Evolutionary conservation across 2,113 vertebrate genomes (phyloP).

Genomic region (Corvus cornix): DNA sequence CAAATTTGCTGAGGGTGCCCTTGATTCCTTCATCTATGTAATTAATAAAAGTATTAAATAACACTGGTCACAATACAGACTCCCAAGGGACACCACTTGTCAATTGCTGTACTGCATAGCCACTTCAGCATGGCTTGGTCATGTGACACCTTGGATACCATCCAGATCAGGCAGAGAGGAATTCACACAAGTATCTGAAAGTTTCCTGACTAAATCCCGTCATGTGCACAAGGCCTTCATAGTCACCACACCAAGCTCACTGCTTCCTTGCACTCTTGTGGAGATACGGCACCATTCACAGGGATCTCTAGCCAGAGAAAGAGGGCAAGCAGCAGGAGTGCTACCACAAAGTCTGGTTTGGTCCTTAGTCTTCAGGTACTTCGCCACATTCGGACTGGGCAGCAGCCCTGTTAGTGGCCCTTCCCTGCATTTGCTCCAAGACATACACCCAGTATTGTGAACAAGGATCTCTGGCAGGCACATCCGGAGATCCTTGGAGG

Average conservation of each 20-base stretch:
- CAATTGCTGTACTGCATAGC: background rate
- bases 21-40: background rate
- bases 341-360: background rate
- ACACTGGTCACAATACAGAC: background rate
- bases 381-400: background rate
- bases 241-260: background rate
- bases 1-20: background rate
- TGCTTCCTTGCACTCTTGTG: background rate
- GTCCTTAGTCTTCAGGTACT: background rate
- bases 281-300: background rate
- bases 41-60: background rate
- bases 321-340: background rate
- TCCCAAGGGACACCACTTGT: background rate
- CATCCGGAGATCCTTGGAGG: background rate
- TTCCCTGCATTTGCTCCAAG: background rate
- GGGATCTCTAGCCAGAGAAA: background rate
- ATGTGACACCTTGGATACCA: accelerated
- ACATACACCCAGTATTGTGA: background rate
- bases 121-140: background rate
- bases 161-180: background rate
- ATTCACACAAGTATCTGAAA: background rate
- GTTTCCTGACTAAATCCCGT: background rate
- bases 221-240: background rate
- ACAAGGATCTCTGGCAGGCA: background rate
- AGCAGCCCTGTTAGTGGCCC: background rate